Conservation (phyloP, 2,797 vertebrate genomes). For the Chaetophractus vellerosus region DNA sequence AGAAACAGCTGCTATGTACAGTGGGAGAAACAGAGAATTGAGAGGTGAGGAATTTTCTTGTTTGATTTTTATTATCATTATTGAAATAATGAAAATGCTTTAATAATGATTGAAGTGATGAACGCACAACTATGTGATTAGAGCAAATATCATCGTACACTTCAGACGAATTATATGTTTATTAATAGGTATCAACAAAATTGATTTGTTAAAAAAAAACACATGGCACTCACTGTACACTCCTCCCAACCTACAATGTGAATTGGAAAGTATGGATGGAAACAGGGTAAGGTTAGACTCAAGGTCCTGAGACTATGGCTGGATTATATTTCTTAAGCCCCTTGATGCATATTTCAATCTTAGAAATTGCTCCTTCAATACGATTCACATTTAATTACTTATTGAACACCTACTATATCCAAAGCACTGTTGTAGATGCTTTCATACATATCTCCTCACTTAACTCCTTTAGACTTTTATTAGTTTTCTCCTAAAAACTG, state of each 20-base stretch:
- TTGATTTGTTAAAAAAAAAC: too few species aligned
- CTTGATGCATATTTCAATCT: slow-evolving; percentile 42
- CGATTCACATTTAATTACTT: slow-evolving; percentile 45
- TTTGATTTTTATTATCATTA: too few species aligned
- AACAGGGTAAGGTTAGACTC: slow-evolving; percentile 3
- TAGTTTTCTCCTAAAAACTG: slow-evolving; percentile 59
- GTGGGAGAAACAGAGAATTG: too few species aligned
- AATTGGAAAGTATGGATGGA: neutral
- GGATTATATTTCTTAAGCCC: neutral
- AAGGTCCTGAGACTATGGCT: slow-evolving; percentile 11
- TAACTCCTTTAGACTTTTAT: slow-evolving; percentile 45
- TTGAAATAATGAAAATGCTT: too few species aligned
- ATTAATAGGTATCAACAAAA: too few species aligned
- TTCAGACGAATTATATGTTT: too few species aligned
- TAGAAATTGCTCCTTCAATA: slow-evolving; percentile 54
- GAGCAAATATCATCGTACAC: too few species aligned
- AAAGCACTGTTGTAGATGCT: slow-evolving; percentile 50
- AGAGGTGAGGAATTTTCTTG: too few species aligned
- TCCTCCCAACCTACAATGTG: slow-evolving; percentile 1
- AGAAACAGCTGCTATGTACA: too few species aligned
- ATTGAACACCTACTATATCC: neutral
- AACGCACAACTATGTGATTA: too few species aligned
- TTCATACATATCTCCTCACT: slow-evolving; percentile 35
- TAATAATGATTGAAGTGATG: too few species aligned
- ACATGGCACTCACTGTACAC: neutral